Percentiles rank a stretch among this genome's conserved stretches.
Conservation (phyloP, 2,888 invertebrate species). For the Bimastos eiseni region DNA sequence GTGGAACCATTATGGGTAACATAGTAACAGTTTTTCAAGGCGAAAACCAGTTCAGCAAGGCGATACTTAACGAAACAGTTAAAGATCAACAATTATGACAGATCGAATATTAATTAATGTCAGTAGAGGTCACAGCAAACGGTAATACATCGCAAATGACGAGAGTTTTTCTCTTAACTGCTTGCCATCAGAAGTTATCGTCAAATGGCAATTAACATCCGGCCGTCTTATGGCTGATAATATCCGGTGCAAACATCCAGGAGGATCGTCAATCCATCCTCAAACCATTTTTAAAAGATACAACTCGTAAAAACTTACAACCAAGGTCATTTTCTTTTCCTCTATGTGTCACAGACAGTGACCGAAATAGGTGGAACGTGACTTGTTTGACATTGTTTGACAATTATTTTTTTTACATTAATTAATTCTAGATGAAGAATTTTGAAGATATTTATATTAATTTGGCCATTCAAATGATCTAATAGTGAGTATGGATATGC, state of each 20-base stretch:
- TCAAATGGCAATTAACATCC: too few species aligned
- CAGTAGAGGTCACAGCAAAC: constrained; percentile 3
- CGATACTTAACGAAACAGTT: background rate
- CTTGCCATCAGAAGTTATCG: background rate
- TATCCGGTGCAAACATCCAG: too few species aligned
- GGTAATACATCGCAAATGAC: background rate
- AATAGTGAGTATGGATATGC: background rate
- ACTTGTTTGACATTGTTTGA: background rate
- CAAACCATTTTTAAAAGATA: background rate
- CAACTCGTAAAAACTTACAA: background rate
- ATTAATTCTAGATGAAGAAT: background rate
- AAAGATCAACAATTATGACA: background rate
- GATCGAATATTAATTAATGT: background rate
- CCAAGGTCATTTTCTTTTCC: constrained; percentile 3
- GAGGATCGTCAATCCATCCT: background rate
- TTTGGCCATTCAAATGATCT: background rate
- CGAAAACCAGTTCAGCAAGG: background rate
- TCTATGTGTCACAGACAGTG: background rate
- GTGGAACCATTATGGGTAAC: background rate
- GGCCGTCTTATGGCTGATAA: background rate
- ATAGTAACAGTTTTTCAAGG: background rate
- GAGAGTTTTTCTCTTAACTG: background rate
- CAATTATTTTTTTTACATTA: background rate
- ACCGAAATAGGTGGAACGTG: background rate
- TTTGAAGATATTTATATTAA: background rate